Conservation (phyloP, 2,888 invertebrate species). For the Lasioglossum morio region DNA sequence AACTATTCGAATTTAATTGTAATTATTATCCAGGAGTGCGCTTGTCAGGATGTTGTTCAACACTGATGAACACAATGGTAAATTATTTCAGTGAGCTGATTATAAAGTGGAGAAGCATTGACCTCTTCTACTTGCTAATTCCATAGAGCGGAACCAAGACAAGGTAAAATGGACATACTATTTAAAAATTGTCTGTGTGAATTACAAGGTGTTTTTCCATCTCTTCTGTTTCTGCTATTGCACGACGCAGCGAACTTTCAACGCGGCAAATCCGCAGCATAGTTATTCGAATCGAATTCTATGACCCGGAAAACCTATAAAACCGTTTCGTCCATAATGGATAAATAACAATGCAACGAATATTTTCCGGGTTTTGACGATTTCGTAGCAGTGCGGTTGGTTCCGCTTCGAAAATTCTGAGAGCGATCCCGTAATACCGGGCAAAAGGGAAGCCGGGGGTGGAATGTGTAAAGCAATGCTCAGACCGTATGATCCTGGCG, state of each 20-base stretch:
- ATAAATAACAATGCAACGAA: background rate
- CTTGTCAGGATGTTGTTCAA: too few species aligned
- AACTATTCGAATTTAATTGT: too few species aligned
- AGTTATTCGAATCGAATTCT: background rate
- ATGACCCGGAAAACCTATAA: background rate
- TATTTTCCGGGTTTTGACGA: background rate
- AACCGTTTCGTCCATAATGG: background rate
- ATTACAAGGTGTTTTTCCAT: background rate
- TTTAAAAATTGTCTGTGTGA: background rate
- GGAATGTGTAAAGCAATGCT: background rate
- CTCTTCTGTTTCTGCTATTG: background rate
- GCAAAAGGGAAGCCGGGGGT: background rate
- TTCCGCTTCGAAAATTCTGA: background rate
- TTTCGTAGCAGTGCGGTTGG: background rate
- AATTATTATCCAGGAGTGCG: too few species aligned
- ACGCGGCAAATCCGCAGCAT: background rate
- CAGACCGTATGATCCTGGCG: background rate
- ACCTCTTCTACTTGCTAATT: too few species aligned
- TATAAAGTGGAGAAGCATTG: too few species aligned
- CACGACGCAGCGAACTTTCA: background rate
- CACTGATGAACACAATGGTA: too few species aligned
- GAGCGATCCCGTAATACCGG: background rate
- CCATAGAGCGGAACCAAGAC: too few species aligned
- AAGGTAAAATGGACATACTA: too few species aligned
- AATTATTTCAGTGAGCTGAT: too few species aligned